These are phyloP conservation scores for Drosophila rufa DNA, from an alignment of 1,140 invertebrate species.

Conservation along the genomic window DNA sequence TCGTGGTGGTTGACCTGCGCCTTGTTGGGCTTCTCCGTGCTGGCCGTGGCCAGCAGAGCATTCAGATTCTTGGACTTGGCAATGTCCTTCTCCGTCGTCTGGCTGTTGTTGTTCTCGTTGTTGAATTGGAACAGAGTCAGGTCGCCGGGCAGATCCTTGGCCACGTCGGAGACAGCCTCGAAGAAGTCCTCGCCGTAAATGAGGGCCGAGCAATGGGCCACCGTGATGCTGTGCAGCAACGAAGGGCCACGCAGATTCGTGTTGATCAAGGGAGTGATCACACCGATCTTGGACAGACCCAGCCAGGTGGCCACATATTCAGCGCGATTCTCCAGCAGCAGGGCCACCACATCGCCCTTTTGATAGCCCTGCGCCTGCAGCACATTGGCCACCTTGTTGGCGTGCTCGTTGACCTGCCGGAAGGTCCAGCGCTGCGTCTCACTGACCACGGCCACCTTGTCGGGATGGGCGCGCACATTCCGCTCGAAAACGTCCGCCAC, in stretches of 20 bases:
- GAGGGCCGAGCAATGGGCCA: conserved; percentile 93
- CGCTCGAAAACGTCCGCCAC: conserved; percentile 91
- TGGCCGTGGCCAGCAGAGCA: conserved; percentile 53
- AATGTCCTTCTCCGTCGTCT: conserved; percentile 50
- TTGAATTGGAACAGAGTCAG: conserved; percentile 87
- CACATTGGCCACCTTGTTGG: conserved; percentile 94
- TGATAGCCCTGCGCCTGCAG: conserved; percentile 91
- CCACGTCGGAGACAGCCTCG: conserved; percentile 56
- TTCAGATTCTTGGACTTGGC: conserved; percentile 69
- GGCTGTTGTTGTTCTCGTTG: conserved; percentile 74
- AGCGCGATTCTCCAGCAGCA: conserved; percentile 95
- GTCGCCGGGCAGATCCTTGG: conserved; percentile 59
- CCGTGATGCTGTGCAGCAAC: conserved; percentile 93
- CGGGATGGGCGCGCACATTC: conserved; percentile 89
- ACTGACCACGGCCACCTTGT: conserved; percentile 92
- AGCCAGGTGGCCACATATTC: conserved; percentile 96
- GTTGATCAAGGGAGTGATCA: conserved; percentile 96
- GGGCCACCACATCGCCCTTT: conserved; percentile 94
- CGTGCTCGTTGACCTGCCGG: conserved; percentile 92
- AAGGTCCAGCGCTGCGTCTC: conserved; percentile 91
- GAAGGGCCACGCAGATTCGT: conserved; percentile 93
- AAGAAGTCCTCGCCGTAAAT: conserved; percentile 89
- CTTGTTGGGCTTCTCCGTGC: conserved; percentile 60
- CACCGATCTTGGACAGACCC: conserved; percentile 95
- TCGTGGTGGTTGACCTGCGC: conserved; percentile 85